Evolutionary conservation across 1,140 invertebrate genomes (phyloP).

Genomic region (Sitophilus oryzae): DNA sequence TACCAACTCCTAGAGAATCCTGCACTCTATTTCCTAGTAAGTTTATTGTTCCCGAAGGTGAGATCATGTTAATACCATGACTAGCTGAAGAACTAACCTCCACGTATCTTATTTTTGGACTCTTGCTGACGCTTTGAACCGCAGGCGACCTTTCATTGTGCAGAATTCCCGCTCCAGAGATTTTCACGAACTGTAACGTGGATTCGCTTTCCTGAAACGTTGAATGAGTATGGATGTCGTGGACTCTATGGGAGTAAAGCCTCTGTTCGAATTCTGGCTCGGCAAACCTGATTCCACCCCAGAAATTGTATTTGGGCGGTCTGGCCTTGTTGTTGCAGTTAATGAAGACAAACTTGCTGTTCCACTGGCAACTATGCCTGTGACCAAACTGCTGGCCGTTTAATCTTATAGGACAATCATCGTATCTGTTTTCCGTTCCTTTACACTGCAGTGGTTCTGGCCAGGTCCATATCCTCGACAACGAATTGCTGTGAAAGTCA

Average conservation of each 20-base stretch:
- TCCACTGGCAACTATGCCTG: slow-evolving; percentile 78
- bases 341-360: slow-evolving; percentile 89
- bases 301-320: slow-evolving; percentile 69
- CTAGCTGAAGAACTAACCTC: slow-evolving; percentile 79
- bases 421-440: slow-evolving; percentile 74
- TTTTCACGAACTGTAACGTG: slow-evolving; percentile 73
- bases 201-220: slow-evolving; percentile 64
- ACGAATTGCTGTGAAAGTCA: slow-evolving; percentile 78
- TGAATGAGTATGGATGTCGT: slow-evolving; percentile 72
- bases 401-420: slow-evolving; percentile 81
- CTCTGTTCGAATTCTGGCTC: slow-evolving; percentile 84
- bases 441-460: slow-evolving; percentile 82
- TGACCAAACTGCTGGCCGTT: slow-evolving; percentile 86
- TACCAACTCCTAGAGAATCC: slow-evolving; percentile 81
- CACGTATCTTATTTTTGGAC: slow-evolving; percentile 75
- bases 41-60: slow-evolving; percentile 72
- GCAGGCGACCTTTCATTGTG: slow-evolving; percentile 94
- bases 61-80: slow-evolving; percentile 89
- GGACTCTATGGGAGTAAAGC: slow-evolving; percentile 72
- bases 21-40: slow-evolving; percentile 67
- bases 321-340: slow-evolving; percentile 79
- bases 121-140: slow-evolving; percentile 80
- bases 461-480: slow-evolving; percentile 87
- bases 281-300: slow-evolving; percentile 94
- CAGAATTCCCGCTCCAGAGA: slow-evolving; percentile 91